Evolutionary conservation across 2,797 vertebrate genomes (phyloP).

Genomic region (Iguana delicatissima): DNA sequence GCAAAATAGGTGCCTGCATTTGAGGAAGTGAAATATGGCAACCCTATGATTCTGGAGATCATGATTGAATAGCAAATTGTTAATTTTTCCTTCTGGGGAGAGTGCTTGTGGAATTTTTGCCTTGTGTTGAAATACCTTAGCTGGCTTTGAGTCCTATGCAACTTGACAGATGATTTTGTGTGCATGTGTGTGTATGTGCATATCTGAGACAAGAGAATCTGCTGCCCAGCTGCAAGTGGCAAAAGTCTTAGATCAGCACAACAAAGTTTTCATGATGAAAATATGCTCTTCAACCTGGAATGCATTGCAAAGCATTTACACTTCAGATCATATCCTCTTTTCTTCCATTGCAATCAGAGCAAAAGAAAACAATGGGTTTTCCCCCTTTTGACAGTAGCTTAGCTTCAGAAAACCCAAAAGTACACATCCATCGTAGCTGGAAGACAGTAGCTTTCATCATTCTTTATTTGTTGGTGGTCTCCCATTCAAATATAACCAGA

Average conservation of each 20-base stretch:
- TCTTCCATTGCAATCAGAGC: background rate
- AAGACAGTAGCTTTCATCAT: no score
- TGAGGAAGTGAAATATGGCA: no score
- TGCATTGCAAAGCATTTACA: background rate
- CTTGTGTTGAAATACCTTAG: background rate
- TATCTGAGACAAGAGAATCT: background rate
- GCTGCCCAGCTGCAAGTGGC: background rate
- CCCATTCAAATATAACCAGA: no score
- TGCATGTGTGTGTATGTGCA: no score
- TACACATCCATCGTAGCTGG: no score
- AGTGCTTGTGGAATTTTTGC: no score
- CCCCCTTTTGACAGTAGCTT: background rate
- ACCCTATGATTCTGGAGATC: background rate
- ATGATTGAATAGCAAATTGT: background rate
- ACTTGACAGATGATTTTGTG: background rate
- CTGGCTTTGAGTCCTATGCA: background rate
- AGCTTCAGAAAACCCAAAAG: no score
- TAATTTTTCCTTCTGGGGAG: background rate
- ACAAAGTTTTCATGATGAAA: no score
- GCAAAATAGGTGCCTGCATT: no score
- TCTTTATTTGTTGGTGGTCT: no score
- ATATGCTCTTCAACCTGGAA: background rate
- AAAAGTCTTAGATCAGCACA: no score
- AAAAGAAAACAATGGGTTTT: background rate
- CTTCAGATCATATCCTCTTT: background rate